Base-by-base conservation (phyloP, 1,140 invertebrate species). In the Aphaenogaster rudis region DNA sequence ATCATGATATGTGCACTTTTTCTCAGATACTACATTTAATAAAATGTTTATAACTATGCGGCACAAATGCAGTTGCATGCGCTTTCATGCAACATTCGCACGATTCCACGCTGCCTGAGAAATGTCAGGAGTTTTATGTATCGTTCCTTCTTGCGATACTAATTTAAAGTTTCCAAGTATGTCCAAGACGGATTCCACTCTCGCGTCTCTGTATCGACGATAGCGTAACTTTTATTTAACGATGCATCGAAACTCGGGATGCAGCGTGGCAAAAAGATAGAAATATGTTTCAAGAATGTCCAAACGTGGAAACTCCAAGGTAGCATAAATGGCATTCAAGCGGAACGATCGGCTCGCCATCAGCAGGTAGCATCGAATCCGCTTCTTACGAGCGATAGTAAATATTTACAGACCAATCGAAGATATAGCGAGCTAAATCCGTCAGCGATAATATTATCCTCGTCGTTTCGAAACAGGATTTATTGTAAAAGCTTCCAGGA, bases 131-230 rank as follows among this genome's bases (percentile, higher is more conserved):
- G 28, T 21, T 64, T 67, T 79, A 64, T 33, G 15, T 45, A 66
- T 86, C 61, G 36, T 28, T 71, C 21, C 59, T n/a, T 71, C 17
- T 59, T 45, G 67, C 59, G 42, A 87, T 52, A 63, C 61, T 82
- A 87, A 88, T 88, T 87, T 64, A 77, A 77, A 87, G 45, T 87
- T 88, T 64, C 48, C 61, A 59, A 81, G 61, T 80, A 21, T 67
- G 28, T 66, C 52, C 66, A 21, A 71, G 67, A 9, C 15, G 28
- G 28, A 50, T 52, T 50, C 45, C 79, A 21, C 8, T 39, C 39
- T 39, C 48, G n/a, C 48, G 5, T 42, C 45, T 1, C 11, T 45
- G 50, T 76, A 28, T 21, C 50, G 61, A 50, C 42, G 66, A 28
- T 69, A 50, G 9, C 36, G 63, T 57, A 88, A 89, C 74, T 86